Conservation (phyloP, 2,113 vertebrate genomes). For the Tenrec ecaudatus region DNA sequence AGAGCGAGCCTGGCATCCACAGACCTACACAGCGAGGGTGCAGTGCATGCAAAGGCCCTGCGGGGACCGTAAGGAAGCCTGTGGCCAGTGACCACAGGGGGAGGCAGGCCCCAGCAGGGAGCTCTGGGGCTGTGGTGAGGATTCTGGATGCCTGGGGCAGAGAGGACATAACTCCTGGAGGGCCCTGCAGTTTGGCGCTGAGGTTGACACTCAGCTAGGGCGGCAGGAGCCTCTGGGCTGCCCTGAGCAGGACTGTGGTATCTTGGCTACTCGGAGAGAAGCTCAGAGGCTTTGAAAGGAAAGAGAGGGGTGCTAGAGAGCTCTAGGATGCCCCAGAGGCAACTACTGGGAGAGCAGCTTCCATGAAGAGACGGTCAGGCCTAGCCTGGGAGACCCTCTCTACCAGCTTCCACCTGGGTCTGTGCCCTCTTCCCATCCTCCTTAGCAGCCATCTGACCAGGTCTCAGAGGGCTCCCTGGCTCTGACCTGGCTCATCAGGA, state of each 20-base stretch:
- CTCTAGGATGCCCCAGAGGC: background rate
- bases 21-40: too few species aligned
- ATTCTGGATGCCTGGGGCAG: background rate
- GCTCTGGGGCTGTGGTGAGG: background rate
- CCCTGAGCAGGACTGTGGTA: background rate
- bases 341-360: background rate
- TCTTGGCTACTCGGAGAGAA: background rate
- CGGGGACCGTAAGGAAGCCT: background rate
- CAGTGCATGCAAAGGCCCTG: background rate
- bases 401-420: background rate
- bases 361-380: background rate
- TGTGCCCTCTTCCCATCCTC: background rate
- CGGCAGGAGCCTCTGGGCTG: background rate
- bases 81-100: background rate
- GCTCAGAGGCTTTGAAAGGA: too few species aligned
- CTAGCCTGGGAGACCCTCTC: background rate
- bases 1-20: background rate
- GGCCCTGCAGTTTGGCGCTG: background rate
- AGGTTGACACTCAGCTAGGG: background rate
- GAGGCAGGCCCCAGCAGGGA: background rate
- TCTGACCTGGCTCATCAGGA: constrained; percentile 51
- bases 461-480: background rate
- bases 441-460: background rate
- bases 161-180: background rate
- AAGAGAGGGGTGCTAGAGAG: background rate